These are phyloP conservation scores for Tachina grossa DNA, from an alignment of 2,888 invertebrate species.

Conservation along the genomic window DNA sequence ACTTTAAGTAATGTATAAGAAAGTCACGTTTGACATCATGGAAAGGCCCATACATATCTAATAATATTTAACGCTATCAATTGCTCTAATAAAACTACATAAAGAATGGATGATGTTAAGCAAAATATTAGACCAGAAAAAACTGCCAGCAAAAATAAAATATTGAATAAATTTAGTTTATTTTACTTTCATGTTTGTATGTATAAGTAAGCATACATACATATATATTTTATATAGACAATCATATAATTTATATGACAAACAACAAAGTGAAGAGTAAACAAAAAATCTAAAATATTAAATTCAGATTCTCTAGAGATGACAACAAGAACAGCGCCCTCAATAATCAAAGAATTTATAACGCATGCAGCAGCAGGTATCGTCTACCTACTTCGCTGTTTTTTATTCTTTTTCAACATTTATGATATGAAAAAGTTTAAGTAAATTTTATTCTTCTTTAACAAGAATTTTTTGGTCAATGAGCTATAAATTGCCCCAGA, in stretches of 20 bases:
- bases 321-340: conserved; percentile 1
- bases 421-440: conserved; percentile 31
- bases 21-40: too few species aligned
- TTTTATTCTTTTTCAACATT: background rate
- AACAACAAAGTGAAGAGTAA: background rate
- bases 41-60: too few species aligned
- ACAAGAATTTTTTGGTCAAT: conserved; percentile 65
- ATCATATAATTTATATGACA: conserved; percentile 8
- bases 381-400: background rate
- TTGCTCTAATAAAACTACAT: background rate
- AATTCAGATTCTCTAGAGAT: conserved; percentile 2
- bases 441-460: conserved; percentile 16
- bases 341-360: conserved; percentile 22
- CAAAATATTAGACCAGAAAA: conserved; percentile 1
- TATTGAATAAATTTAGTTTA: background rate
- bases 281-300: background rate
- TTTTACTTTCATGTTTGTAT: background rate
- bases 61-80: background rate
- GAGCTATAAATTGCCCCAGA: conserved; percentile 58
- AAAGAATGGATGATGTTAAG: background rate
- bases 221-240: background rate
- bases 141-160: conserved; percentile 11
- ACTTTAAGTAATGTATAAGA: too few species aligned
- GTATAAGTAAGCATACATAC: background rate
- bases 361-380: background rate